These are phyloP conservation scores for Danio choprae DNA, from an alignment of 2,797 vertebrate species.

Conservation along the genomic window DNA sequence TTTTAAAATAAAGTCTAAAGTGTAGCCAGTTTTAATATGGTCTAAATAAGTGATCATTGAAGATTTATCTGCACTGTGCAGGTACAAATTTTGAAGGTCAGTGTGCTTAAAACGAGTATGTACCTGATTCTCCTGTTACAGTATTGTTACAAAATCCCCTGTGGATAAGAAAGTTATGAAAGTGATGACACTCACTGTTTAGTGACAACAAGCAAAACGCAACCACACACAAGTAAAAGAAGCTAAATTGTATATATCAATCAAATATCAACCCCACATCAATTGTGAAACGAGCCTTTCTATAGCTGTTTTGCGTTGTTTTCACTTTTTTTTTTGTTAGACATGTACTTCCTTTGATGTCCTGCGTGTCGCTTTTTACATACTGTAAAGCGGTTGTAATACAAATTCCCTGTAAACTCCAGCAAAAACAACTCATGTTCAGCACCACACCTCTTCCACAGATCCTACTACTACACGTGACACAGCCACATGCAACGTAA, in stretches of 20 bases:
- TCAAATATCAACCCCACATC: not conserved
- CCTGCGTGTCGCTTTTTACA: conserved; percentile 2
- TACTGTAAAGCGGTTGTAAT: not conserved
- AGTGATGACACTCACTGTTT: not conserved
- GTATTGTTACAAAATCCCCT: not conserved
- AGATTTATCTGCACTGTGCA: not conserved
- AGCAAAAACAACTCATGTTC: conserved; percentile 55
- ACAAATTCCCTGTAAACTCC: conserved; percentile 67
- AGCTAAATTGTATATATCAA: conserved; percentile 4
- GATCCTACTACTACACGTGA: conserved; percentile 74
- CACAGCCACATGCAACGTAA: conserved; percentile 55
- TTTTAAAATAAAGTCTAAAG: not conserved
- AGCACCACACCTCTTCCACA: conserved; percentile 70
- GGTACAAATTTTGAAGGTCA: not conserved
- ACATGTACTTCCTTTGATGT: not conserved
- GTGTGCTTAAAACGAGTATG: not conserved
- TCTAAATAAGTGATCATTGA: not conserved
- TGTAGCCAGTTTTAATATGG: not conserved
- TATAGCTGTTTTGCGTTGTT: not conserved
- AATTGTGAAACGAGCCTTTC: not conserved
- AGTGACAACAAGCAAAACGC: not conserved
- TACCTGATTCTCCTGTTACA: not conserved
- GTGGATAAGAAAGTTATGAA: not conserved
- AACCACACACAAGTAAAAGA: not conserved
- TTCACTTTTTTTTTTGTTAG: not conserved